Base-by-base conservation (phyloP, 2,113 vertebrate species). In the Cisticola juncidis region DNA sequence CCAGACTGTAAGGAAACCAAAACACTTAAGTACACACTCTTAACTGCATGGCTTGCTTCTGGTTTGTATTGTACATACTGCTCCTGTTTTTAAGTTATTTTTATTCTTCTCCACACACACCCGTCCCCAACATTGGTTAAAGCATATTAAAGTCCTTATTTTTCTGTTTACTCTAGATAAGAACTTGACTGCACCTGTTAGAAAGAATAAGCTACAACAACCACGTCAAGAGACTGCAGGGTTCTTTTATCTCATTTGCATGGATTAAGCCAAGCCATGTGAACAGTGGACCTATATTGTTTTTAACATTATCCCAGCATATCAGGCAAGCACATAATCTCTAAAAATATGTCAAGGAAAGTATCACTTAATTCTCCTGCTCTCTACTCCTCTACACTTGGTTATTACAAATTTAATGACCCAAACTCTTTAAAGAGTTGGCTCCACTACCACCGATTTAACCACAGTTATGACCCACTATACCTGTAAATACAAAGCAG, bases 381-480 rank as follows among this genome's bases (percentile, higher is more conserved):
- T 54, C 38, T 60, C 76, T 48, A 62, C 22, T 90, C 17, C 79
- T 62, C 50, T 74, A 62, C 12, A 5, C 5, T 33, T 68, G 65
- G 48, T 20, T 47, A 20, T 22, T 21, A n/a, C 24, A 91, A 48
- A 88, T 23, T n/a, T 62, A 71, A 72, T n/a, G 14, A 66, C 35
- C 11, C 38, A 54, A 61, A 31, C 19, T 88, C 13, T 82, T 77
- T 16, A 54, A 4, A 47, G 16, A 91, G 12, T 50, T 68, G 71
- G 61, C 14, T 83, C 28, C 44, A 36, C 60, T 31, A 74, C 13
- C 51, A 21, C 0, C 0, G 50, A 73, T 77, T 44, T 86, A 86
- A 73, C 28, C 14, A 62, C 0, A 0, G 28, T 0, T 36, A 35
- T 69, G 62, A 44, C 35, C 90, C 36, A 40, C 25, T 73, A 40